These are phyloP conservation scores for Drosophila kanekoi DNA, from an alignment of 2,888 invertebrate genomes.

Conservation along the genomic window DNA sequence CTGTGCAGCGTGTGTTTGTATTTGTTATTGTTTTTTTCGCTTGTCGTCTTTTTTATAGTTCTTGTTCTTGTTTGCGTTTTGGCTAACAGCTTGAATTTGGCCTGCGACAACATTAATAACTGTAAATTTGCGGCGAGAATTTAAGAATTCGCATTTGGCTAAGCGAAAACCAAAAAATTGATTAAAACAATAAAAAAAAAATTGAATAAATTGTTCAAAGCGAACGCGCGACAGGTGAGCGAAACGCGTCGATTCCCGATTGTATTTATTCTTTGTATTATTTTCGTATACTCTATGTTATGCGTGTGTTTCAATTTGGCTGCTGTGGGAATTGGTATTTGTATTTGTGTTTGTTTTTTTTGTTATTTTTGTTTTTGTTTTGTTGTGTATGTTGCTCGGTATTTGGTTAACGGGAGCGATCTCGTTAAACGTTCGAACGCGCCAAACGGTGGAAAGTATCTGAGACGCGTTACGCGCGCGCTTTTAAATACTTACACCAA, in stretches of 20 bases:
- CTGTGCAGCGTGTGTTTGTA: constrained; percentile 34
- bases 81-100: constrained; percentile 31
- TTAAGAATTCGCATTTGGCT: constrained; percentile 35
- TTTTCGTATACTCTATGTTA: constrained; percentile 5
- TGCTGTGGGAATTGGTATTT: background rate
- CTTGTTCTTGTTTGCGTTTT: constrained; percentile 44
- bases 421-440: constrained; percentile 70
- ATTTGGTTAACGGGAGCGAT: constrained; percentile 43
- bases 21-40: constrained; percentile 24
- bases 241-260: too few relatives aligned
- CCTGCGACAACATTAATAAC: constrained; percentile 71
- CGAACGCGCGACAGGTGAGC: background rate
- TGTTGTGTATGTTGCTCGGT: constrained; percentile 10
- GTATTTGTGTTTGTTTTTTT: constrained; percentile 3
- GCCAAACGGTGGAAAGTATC: constrained; percentile 78
- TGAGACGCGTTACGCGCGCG: constrained; percentile 67
- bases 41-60: constrained; percentile 9
- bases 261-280: constrained; percentile 10
- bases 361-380: constrained; percentile 2
- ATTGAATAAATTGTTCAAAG: constrained; percentile 7
- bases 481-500: constrained; percentile 69
- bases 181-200: constrained; percentile 2
- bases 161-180: background rate
- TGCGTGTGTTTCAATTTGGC: background rate
- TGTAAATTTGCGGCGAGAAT: constrained; percentile 27